Conservation (phyloP, 1,140 invertebrate species). For the Doryteuthis pealeii region DNA sequence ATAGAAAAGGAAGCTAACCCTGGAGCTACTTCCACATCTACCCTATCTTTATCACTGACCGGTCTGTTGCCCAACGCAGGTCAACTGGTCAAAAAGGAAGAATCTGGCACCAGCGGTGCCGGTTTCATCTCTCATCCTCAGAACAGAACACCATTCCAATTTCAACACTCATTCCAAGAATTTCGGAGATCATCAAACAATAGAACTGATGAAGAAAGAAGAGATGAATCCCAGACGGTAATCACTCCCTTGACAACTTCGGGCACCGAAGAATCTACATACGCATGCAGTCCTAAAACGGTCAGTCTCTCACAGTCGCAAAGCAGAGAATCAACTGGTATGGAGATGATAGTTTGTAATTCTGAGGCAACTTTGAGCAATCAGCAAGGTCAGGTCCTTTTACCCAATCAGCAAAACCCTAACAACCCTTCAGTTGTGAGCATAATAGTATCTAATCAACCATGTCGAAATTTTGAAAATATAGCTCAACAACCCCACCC, state of each 20-base stretch:
- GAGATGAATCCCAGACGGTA: not conserved
- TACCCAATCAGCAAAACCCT: not conserved
- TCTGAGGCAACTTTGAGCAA: not conserved
- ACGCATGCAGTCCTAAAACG: not conserved
- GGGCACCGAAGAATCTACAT: not conserved
- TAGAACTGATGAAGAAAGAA: not conserved
- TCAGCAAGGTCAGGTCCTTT: not conserved
- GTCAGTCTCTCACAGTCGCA: not conserved
- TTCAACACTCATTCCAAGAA: slow-evolving; percentile 44
- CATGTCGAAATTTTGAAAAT: too few species aligned
- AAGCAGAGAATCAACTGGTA: not conserved
- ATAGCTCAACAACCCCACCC: not conserved
- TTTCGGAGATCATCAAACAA: slow-evolving; percentile 5
- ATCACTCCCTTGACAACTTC: not conserved
- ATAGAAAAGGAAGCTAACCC: not conserved
- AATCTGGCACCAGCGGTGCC: not conserved
- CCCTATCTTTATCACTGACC: not conserved
- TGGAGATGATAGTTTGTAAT: not conserved
- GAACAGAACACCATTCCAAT: slow-evolving; percentile 44
- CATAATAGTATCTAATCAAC: not conserved
- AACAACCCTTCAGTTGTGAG: not conserved
- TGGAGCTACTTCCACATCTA: not conserved
- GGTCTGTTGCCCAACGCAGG: slow-evolving; percentile 34
- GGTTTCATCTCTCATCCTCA: not conserved
- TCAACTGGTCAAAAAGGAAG: slow-evolving; percentile 29